phyloP scores from a whole-genome alignment of 1,140 invertebrate species.

The Lepidotrigona ventralis region DNA sequence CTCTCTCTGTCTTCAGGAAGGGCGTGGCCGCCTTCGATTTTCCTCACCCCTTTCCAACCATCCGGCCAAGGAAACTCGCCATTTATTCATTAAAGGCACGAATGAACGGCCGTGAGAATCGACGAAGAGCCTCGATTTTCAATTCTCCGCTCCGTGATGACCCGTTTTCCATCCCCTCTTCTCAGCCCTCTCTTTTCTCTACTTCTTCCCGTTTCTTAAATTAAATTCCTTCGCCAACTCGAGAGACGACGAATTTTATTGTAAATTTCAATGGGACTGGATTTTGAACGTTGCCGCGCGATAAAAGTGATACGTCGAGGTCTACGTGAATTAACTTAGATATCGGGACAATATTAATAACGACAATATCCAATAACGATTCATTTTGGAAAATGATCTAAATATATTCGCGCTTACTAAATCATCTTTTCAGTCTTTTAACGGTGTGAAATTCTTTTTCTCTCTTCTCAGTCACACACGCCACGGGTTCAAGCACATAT shows the following conservation, averaged over 20 bases:
- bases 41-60: conserved; percentile 40
- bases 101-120: conserved; percentile 41
- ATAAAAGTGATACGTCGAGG: neutral
- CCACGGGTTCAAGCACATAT: neutral
- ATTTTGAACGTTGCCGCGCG: neutral
- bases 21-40: conserved; percentile 54
- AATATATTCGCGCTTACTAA: no score
- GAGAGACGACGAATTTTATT: neutral
- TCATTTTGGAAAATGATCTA: no score
- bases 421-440: neutral
- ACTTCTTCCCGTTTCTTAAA: neutral
- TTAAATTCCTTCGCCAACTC: conserved; percentile 9
- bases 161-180: conserved; percentile 11
- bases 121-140: conserved; percentile 37
- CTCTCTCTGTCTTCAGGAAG: neutral
- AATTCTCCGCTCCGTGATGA: conserved; percentile 21
- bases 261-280: neutral
- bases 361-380: no score
- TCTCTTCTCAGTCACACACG: neutral
- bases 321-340: no score
- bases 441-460: neutral
- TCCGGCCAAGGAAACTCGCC: conserved; percentile 40
- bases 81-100: conserved; percentile 48
- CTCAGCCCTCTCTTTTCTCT: neutral
- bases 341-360: no score